These are phyloP conservation scores for Drosophila gaucha DNA, from an alignment of 2,888 invertebrate species.

Conservation along the genomic window DNA sequence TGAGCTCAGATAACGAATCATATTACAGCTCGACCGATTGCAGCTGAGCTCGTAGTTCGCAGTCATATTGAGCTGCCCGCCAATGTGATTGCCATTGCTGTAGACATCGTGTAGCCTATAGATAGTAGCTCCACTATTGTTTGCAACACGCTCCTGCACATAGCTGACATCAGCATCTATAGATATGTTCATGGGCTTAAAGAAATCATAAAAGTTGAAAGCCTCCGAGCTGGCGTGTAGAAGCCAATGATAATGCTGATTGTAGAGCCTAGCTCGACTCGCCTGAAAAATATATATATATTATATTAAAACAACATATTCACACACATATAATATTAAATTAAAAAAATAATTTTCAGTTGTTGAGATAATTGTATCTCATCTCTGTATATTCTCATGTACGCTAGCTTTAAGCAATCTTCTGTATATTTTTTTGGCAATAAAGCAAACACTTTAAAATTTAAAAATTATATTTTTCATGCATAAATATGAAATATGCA, in stretches of 20 bases:
- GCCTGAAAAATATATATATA: conserved; percentile 63
- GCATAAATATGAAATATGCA: no score
- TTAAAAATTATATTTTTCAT: no score
- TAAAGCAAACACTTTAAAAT: no score
- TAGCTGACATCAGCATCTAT: conserved; percentile 82
- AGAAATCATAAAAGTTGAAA: conserved; percentile 54
- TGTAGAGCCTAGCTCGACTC: conserved; percentile 69
- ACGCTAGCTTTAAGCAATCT: no score
- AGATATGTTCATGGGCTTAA: conserved; percentile 70
- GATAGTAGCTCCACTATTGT: background rate
- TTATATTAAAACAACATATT: background rate
- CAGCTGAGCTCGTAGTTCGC: conserved; percentile 69
- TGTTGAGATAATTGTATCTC: no score
- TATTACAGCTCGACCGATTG: conserved; percentile 40
- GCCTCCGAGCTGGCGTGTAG: conserved; percentile 59
- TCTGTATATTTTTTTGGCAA: no score
- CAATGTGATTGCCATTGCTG: conserved; percentile 82
- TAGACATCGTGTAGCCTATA: conserved; percentile 81
- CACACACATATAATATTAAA: background rate
- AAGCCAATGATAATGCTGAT: conserved; percentile 79
- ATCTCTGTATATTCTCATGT: no score
- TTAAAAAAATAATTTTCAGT: background rate
- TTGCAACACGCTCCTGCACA: conserved; percentile 20
- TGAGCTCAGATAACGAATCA: conserved; percentile 58
- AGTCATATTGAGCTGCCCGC: conserved; percentile 82